Conservation (phyloP, 2,888 invertebrate genomes). For the Alloscopus bannaensis region DNA sequence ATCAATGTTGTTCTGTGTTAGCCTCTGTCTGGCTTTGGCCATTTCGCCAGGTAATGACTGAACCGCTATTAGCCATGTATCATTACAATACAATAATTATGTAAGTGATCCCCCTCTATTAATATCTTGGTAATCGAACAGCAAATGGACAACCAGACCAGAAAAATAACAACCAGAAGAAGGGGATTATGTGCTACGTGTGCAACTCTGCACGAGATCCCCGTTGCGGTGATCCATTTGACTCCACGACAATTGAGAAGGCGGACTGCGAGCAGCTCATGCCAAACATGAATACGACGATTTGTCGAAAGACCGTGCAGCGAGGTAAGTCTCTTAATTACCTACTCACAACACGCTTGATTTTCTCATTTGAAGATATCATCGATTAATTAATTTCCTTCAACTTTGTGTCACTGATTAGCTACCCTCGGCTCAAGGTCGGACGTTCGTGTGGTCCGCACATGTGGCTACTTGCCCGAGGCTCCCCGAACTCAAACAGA, state of each 20-base stretch:
- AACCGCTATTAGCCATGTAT: background rate
- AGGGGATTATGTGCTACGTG: conserved; percentile 75
- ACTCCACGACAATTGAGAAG: conserved; percentile 76
- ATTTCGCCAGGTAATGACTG: conserved; percentile 37
- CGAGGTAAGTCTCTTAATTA: conserved; percentile 74
- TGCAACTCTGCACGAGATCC: conserved; percentile 77
- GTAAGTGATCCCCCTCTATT: background rate
- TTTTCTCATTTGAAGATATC: background rate
- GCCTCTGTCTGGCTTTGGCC: conserved; percentile 26
- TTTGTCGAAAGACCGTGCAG: conserved; percentile 77
- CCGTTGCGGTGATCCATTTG: conserved; percentile 77
- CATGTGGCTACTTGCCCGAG: conserved; percentile 70
- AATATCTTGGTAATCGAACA: conserved; percentile 8
- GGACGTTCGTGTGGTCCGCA: conserved; percentile 67
- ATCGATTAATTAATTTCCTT: conserved; percentile 9
- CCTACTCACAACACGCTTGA: background rate
- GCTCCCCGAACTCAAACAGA: conserved; percentile 33
- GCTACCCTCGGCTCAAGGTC: conserved; percentile 61
- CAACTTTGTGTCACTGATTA: conserved; percentile 39
- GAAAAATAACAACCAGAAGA: conserved; percentile 45
- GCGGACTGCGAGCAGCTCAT: conserved; percentile 75
- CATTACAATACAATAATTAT: background rate
- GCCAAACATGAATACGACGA: conserved; percentile 73
- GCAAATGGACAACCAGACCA: conserved; percentile 37
- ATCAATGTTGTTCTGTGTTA: conserved; percentile 34